These are phyloP conservation scores for Baronia brevicornis DNA, from an alignment of 2,888 invertebrate genomes.

Conservation along the genomic window DNA sequence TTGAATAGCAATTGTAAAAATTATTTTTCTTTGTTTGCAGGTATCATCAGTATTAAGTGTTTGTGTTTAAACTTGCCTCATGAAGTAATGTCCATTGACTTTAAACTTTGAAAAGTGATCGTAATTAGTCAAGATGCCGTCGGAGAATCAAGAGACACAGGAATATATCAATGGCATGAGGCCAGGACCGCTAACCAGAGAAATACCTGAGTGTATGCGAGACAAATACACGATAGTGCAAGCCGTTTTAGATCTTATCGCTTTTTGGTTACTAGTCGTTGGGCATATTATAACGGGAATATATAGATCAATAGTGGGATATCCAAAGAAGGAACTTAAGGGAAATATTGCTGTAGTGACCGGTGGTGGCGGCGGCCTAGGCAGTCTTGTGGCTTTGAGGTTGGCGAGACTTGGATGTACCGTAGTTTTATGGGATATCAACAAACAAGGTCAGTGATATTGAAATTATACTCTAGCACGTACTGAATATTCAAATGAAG, in stretches of 20 bases:
- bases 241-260: slow-evolving; percentile 73
- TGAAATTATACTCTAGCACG: too few species aligned
- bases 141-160: slow-evolving; percentile 54
- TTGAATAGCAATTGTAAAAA: too few species aligned
- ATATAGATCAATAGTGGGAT: slow-evolving; percentile 77
- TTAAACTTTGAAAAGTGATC: slow-evolving; percentile 12
- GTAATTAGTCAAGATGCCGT: slow-evolving; percentile 34
- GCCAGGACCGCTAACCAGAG: slow-evolving; percentile 60
- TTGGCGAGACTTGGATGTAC: slow-evolving; percentile 85
- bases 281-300: slow-evolving; percentile 73
- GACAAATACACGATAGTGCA: slow-evolving; percentile 69
- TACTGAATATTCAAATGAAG: too few species aligned
- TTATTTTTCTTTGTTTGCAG: slow-evolving; percentile 8
- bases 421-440: slow-evolving; percentile 93
- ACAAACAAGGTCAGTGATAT: slow-evolving; percentile 80
- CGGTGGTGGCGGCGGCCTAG: slow-evolving; percentile 91
- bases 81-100: slow-evolving; percentile 15
- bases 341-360: slow-evolving; percentile 90
- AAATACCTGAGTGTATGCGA: slow-evolving; percentile 68
- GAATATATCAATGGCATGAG: slow-evolving; percentile 60
- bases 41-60: slow-evolving; percentile 6
- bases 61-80: background rate
- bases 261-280: slow-evolving; percentile 65
- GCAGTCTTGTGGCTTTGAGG: slow-evolving; percentile 83
- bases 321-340: slow-evolving; percentile 80